Conservation (phyloP, 1,140 invertebrate genomes). For the Calosoma granatense region DNA sequence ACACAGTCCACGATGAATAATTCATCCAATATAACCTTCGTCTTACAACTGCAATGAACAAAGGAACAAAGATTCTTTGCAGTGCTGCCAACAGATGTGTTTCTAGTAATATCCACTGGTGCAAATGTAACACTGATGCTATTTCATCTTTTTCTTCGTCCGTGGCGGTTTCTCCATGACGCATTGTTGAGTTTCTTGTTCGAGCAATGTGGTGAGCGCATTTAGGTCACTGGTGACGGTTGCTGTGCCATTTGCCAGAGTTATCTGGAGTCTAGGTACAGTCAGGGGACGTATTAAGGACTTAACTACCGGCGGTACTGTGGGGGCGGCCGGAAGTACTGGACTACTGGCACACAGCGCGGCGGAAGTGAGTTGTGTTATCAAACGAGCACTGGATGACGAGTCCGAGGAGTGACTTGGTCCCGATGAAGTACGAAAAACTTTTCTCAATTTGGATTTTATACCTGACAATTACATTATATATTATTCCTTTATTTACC, state of each 20-base stretch:
- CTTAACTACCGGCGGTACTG: constrained; percentile 42
- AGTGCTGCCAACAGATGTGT: not conserved
- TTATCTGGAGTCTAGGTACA: constrained; percentile 46
- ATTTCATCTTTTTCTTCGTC: constrained; percentile 36
- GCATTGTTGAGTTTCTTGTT: constrained; percentile 23
- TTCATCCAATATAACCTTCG: too few species aligned
- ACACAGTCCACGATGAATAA: not conserved
- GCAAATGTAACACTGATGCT: constrained; percentile 14
- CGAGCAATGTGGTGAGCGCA: constrained; percentile 27
- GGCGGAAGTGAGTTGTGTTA: constrained; percentile 49
- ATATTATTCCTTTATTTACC: too few species aligned
- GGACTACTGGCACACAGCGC: constrained; percentile 51
- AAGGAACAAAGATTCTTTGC: not conserved
- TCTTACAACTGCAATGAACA: not conserved
- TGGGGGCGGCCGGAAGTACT: constrained; percentile 40
- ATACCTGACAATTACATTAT: constrained; percentile 19
- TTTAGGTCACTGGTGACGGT: constrained; percentile 27
- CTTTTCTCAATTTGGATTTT: constrained; percentile 44
- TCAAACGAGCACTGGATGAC: constrained; percentile 37
- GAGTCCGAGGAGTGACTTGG: constrained; percentile 35
- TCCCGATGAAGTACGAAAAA: constrained; percentile 46
- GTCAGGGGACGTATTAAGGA: constrained; percentile 45
- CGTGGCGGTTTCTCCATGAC: constrained; percentile 31
- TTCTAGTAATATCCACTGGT: not conserved
- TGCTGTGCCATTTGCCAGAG: constrained; percentile 27